Evolutionary conservation across 2,888 invertebrate species (phyloP), one percentile per base, ranked within the genome.

Genomic region (Buathra laborator): DNA sequence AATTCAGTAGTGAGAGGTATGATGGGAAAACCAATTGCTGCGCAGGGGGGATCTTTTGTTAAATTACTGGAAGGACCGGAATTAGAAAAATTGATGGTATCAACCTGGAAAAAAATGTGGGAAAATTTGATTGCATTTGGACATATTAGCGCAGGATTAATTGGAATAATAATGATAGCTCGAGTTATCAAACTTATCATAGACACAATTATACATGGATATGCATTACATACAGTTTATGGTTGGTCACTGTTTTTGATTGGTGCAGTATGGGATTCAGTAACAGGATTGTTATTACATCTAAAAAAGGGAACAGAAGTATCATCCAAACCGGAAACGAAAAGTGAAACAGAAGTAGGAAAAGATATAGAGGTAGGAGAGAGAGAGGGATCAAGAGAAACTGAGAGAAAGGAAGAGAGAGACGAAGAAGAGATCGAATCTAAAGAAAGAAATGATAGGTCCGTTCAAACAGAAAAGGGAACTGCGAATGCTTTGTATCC

Each of bases 1-100:
- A 83, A 87, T 32, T 67, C 78, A 14, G 24, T 83, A n/a, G 76
- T 86, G 0, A 70, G 84, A 56, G 71, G 81, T 62, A 79, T 85
- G 64, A 44, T 37, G 16, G 85, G 82, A 7, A 48, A 80, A 10
- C 9, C 24, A 0, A 66, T 53, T 3, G 51, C 1, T 1, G 12
- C 37, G 1, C 48, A 56, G 0, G 78, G 64, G 9, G 83, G 64
- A 3, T 68, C 72, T 0, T 44, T 83, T 3, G 4, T 62, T 0
- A 83, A 77, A 16, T 53, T 83, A 12, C 46, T 83, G 0, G 74
- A 74, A 14, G 74, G 66, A 12, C 44, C 74, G 7, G 72, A 75
- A 4, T 29, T 80, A 0, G 72, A 77, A 14, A 68, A 74, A 16
- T 66, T 82, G 10, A 37, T 74, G 2, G n/a, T 51, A 7, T 16